Evolutionary conservation across 92 coral and sea anemone species (phyloP).

Genomic region (Bergia sp.): DNA sequence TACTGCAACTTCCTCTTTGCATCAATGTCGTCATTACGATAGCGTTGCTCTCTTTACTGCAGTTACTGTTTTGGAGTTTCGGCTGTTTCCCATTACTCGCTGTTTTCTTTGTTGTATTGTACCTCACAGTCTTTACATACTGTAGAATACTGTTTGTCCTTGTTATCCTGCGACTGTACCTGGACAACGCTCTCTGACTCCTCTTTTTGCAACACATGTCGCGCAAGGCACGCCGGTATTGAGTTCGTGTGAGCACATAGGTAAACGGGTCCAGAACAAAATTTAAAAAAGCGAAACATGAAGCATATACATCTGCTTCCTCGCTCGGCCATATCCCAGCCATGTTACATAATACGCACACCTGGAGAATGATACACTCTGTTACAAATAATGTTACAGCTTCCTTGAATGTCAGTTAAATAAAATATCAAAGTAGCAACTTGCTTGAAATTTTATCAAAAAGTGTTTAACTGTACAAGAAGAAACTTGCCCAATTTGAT

Average conservation of each 20-base stretch:
- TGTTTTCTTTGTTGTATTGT: too few relatives aligned
- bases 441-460: too few relatives aligned
- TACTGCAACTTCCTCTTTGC: too few relatives aligned
- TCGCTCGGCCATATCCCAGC: conserved; percentile 3
- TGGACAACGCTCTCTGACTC: background rate
- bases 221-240: conserved; percentile 27
- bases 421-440: too few relatives aligned
- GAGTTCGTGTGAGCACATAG: conserved; percentile 27
- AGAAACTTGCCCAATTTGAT: too few relatives aligned
- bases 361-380: background rate
- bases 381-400: too few relatives aligned
- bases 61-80: too few relatives aligned
- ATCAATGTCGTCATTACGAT: too few relatives aligned
- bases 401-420: too few relatives aligned
- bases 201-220: conserved; percentile 1
- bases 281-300: conserved; percentile 1
- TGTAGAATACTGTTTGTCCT: conserved; percentile 12
- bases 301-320: background rate
- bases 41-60: too few relatives aligned
- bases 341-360: background rate
- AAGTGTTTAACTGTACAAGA: too few relatives aligned
- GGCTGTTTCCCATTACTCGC: too few relatives aligned
- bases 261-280: conserved; percentile 25
- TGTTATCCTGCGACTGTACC: background rate
- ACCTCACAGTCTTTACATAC: background rate